phyloP scores from a whole-genome alignment of 35 echinoderm and acorn worm genomes.

The Lytechinus variegatus region DNA sequence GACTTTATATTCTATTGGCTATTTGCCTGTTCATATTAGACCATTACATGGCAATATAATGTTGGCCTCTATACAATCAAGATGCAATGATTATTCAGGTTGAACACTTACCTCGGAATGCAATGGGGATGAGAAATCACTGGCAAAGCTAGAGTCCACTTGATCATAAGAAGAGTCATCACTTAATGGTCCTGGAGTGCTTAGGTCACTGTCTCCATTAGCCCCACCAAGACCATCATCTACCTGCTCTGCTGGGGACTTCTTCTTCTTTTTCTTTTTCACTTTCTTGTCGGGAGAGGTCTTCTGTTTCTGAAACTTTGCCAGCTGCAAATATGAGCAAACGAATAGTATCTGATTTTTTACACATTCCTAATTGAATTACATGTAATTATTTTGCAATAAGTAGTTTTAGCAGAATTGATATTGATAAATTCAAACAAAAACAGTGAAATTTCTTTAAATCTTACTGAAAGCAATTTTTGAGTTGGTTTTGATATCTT shows the following conservation, averaged over 20 bases:
- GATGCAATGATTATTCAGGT: neutral
- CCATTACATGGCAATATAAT: too few relatives aligned
- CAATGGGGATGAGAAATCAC: constrained; percentile 76
- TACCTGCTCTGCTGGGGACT: constrained; percentile 23
- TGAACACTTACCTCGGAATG: constrained; percentile 57
- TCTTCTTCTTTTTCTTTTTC: constrained; percentile 90
- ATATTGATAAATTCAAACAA: too few relatives aligned
- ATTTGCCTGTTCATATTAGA: too few relatives aligned
- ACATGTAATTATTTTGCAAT: neutral
- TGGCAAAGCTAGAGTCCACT: constrained; percentile 73
- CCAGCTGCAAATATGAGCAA: constrained; percentile 63
- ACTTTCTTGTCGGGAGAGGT: constrained; percentile 50
- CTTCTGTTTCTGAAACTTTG: constrained; percentile 96
- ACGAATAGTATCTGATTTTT: neutral
- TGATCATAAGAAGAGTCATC: constrained; percentile 61
- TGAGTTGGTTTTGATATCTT: too few relatives aligned
- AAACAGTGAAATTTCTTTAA: too few relatives aligned
- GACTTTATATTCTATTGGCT: too few relatives aligned
- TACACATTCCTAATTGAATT: too few relatives aligned
- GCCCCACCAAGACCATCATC: constrained; percentile 55
- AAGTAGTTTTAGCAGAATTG: too few relatives aligned
- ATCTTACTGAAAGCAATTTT: too few relatives aligned
- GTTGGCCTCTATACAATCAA: too few relatives aligned
- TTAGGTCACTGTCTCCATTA: constrained; percentile 50
- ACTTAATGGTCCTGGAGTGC: constrained; percentile 6